phyloP scores from a whole-genome alignment of 2,888 invertebrate species.

The Microctonus hyperodae region DNA sequence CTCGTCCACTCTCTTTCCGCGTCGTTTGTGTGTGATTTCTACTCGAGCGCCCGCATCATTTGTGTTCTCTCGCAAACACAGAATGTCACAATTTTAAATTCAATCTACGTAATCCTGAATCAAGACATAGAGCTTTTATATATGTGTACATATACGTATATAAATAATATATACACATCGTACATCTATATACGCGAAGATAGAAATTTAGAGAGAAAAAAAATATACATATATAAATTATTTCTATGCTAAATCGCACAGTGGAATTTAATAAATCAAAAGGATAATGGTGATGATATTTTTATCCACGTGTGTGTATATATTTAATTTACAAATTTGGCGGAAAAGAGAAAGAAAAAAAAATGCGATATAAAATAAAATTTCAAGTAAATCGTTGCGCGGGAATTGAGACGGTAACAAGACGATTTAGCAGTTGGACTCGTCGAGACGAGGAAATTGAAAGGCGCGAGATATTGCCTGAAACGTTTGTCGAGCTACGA shows the following conservation, averaged over 20 bases:
- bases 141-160: not conserved
- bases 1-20: not conserved
- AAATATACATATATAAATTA: not conserved
- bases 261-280: not conserved
- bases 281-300: constrained; percentile 2
- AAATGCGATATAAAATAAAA: constrained; percentile 34
- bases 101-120: not conserved
- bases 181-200: not conserved
- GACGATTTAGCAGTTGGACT: constrained; percentile 8
- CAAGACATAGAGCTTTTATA: not conserved
- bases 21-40: constrained; percentile 13
- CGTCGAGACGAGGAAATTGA: constrained; percentile 12
- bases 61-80: not conserved
- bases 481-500: constrained; percentile 15
- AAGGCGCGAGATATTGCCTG: constrained; percentile 16
- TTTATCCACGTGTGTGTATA: not conserved
- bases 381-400: not conserved
- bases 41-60: constrained; percentile 4
- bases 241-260: not conserved
- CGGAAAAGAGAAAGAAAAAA: not conserved
- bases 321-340: not conserved
- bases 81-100: constrained; percentile 10
- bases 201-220: not conserved
- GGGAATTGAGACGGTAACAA: constrained; percentile 8
- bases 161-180: not conserved